These are phyloP conservation scores for Zenarchopterus dispar DNA, from an alignment of 2,797 vertebrate species.

Conservation along the genomic window DNA sequence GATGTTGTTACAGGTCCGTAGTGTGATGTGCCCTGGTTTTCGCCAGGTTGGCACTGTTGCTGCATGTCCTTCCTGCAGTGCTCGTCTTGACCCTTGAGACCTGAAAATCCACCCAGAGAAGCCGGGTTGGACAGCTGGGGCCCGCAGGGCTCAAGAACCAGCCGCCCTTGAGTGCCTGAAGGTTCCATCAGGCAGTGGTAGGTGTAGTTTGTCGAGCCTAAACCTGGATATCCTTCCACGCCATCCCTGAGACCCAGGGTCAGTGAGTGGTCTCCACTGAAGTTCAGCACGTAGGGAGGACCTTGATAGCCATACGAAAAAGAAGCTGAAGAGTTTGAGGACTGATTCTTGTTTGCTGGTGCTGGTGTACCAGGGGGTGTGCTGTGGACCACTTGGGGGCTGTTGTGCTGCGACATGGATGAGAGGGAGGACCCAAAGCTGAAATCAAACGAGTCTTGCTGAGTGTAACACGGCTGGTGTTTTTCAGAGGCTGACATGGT, in stretches of 20 bases:
- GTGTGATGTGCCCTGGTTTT: slow-evolving; percentile 71
- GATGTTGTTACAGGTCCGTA: slow-evolving; percentile 70
- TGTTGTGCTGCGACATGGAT: slow-evolving; percentile 74
- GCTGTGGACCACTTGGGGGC: slow-evolving; percentile 71
- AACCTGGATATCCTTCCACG: slow-evolving; percentile 75
- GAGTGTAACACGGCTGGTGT: slow-evolving; percentile 74
- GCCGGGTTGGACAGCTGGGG: slow-evolving; percentile 72
- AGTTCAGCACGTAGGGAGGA: slow-evolving; percentile 84
- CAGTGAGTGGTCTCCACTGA: slow-evolving; percentile 84
- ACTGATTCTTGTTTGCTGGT: slow-evolving; percentile 71
- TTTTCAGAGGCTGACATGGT: slow-evolving; percentile 58
- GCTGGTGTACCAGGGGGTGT: slow-evolving; percentile 69
- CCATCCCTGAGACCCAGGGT: slow-evolving; percentile 83
- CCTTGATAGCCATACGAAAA: slow-evolving; percentile 75
- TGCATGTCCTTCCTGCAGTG: slow-evolving; percentile 74
- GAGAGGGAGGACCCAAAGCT: slow-evolving; percentile 75
- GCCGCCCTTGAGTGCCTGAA: slow-evolving; percentile 84
- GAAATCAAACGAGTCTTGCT: slow-evolving; percentile 79
- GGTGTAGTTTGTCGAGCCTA: slow-evolving; percentile 82
- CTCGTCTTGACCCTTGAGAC: slow-evolving; percentile 73
- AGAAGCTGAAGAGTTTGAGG: slow-evolving; percentile 63
- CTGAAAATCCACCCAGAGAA: slow-evolving; percentile 75
- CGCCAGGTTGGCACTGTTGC: slow-evolving; percentile 75
- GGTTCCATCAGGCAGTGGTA: slow-evolving; percentile 88
- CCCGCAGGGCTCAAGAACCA: slow-evolving; percentile 84